A percentile compares a stretch with the other conserved stretches of the same genome.
Conservation (phyloP, 2,797 vertebrate species). For the Astyanax mexicanus region DNA sequence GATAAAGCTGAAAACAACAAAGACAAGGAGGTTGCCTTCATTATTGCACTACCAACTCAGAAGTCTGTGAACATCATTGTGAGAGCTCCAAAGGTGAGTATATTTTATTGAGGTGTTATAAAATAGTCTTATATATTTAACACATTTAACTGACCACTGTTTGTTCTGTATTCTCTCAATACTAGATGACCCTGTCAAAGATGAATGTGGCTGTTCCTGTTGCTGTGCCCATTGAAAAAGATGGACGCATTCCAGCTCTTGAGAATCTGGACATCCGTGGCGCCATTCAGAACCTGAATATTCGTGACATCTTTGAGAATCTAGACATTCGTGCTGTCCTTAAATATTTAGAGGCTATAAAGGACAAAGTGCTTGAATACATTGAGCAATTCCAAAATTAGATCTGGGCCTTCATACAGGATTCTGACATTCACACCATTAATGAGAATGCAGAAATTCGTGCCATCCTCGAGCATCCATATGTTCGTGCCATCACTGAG, state of each 20-base stretch:
- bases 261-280: constrained; percentile 2
- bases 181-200: constrained; percentile 71
- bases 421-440: background rate
- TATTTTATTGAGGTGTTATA: no score
- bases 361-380: background rate
- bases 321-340: background rate
- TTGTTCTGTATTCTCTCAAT: background rate
- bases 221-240: constrained; percentile 66
- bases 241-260: constrained; percentile 32
- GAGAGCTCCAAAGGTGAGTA: constrained; percentile 68
- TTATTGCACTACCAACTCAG: constrained; percentile 62
- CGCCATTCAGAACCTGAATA: background rate
- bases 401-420: background rate
- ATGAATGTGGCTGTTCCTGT: constrained; percentile 61
- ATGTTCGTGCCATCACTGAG: background rate
- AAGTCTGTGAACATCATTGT: constrained; percentile 65
- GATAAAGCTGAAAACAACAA: constrained; percentile 70
- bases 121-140: background rate
- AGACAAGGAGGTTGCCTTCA: constrained; percentile 72
- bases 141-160: background rate
- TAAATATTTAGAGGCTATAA: background rate
- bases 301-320: no score
- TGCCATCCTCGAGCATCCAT: background rate
- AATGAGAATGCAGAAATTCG: background rate
- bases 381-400: background rate